phyloP scores from a whole-genome alignment of 1,140 invertebrate species.

The Lysiphlebus fabarum region DNA sequence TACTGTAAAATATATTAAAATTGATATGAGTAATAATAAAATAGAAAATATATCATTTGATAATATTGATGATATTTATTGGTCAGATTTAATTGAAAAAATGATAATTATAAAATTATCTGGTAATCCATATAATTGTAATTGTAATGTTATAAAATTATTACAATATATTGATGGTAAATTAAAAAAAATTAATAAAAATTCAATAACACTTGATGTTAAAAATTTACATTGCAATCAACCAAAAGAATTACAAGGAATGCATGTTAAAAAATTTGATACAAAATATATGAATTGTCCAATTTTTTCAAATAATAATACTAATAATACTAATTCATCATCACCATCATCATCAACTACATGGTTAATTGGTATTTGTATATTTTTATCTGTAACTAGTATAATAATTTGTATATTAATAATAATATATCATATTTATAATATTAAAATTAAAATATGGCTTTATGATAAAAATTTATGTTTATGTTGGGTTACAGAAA shows the following conservation, averaged over 20 bases:
- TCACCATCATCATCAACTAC: conserved; percentile 51
- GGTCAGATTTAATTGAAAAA: conserved; percentile 12
- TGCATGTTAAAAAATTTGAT: conserved; percentile 26
- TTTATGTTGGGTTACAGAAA: conserved; percentile 66
- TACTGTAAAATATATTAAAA: too few relatives aligned
- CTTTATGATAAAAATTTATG: conserved; percentile 64
- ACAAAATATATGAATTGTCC: conserved; percentile 33
- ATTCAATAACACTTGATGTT: conserved; percentile 44
- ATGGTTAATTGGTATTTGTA: conserved; percentile 48
- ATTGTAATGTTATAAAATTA: conserved; percentile 61
- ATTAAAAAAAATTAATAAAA: conserved; percentile 37
- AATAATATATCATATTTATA: conserved; percentile 64
- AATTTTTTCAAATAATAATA: conserved; percentile 27
- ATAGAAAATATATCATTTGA: too few relatives aligned
- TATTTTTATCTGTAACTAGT: conserved; percentile 52
- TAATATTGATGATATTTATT: too few relatives aligned
- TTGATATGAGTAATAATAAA: too few relatives aligned
- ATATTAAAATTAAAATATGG: conserved; percentile 68
- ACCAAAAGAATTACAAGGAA: conserved; percentile 32
- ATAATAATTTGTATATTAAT: conserved; percentile 54
- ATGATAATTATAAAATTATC: conserved; percentile 47
- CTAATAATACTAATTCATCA: conserved; percentile 31
- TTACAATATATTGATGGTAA: conserved; percentile 51
- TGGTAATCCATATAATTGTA: conserved; percentile 66
- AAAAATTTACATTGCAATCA: conserved; percentile 48